Evolutionary conservation across 2,797 vertebrate species (phyloP).

Genomic region (Coccyzus lansbergi): DNA sequence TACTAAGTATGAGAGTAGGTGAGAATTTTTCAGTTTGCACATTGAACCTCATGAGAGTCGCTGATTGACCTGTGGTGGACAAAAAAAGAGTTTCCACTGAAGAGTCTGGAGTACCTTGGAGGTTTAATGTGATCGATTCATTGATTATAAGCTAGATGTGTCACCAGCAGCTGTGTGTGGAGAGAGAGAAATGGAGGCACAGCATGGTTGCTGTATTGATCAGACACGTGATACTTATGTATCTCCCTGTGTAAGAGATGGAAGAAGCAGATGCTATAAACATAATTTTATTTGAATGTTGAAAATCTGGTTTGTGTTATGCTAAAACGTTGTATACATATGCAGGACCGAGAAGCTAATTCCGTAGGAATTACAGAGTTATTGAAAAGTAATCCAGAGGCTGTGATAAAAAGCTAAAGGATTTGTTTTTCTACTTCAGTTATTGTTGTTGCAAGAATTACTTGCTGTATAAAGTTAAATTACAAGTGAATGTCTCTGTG

Average conservation of each 20-base stretch:
- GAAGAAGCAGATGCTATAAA: not conserved
- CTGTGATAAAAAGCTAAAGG: not conserved
- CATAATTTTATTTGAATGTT: not conserved
- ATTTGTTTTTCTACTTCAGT: constrained; percentile 1
- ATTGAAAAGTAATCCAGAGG: not conserved
- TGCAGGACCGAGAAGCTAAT: not conserved
- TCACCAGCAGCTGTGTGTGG: not conserved
- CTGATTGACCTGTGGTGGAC: not conserved
- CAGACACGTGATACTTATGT: fast-evolving
- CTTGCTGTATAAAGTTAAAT: not conserved
- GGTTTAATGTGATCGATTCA: not conserved
- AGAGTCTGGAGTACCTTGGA: not conserved
- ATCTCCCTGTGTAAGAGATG: not conserved
- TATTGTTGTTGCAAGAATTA: not conserved
- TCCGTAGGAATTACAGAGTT: not conserved
- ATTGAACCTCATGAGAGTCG: not conserved
- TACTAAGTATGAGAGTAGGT: not conserved
- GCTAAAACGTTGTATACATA: not conserved
- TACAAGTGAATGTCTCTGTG: not conserved
- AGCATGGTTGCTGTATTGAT: not conserved
- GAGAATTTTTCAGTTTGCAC: not conserved
- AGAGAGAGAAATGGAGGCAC: not conserved
- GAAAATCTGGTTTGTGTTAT: constrained; percentile 11
- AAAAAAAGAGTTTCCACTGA: not conserved
- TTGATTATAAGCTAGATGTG: not conserved